Conservation (phyloP, 1,140 invertebrate species). For the Drosophila lini region DNA sequence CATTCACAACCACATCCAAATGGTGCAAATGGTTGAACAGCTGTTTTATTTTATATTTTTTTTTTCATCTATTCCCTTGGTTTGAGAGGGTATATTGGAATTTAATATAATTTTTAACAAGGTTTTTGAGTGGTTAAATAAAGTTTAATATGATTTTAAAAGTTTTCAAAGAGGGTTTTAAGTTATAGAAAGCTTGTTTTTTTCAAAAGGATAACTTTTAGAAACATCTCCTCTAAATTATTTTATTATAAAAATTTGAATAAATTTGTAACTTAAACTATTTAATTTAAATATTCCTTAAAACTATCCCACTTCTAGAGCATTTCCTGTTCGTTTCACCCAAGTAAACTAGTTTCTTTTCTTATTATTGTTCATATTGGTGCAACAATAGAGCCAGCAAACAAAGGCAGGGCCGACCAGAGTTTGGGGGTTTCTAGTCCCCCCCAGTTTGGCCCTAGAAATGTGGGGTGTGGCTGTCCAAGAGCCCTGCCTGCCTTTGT, state of each 20-base stretch:
- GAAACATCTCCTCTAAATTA: not conserved
- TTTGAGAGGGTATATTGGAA: not conserved
- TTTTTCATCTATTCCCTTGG: conserved; percentile 1
- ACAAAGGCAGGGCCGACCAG: conserved; percentile 53
- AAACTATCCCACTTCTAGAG: not conserved
- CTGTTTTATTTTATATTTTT: conserved; percentile 43
- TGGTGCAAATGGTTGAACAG: conserved; percentile 50
- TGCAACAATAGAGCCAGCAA: conserved; percentile 38
- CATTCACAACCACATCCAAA: conserved; percentile 5
- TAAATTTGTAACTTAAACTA: not conserved
- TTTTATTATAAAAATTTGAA: too few relatives aligned
- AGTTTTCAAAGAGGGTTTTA: not conserved
- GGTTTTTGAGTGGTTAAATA: not conserved
- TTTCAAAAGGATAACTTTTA: not conserved
- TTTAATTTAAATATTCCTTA: not conserved
- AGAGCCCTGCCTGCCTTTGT: conserved; percentile 26
- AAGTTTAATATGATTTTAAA: not conserved
- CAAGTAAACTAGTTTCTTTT: not conserved
- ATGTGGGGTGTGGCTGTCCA: conserved; percentile 51
- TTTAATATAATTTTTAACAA: not conserved
- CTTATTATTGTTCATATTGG: conserved; percentile 30
- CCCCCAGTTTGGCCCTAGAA: conserved; percentile 8
- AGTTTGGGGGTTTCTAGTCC: conserved; percentile 10
- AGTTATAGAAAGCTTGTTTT: not conserved
- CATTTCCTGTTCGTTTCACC: not conserved